phyloP scores from a whole-genome alignment of 2,888 invertebrate species.

The Drosophila recens region DNA sequence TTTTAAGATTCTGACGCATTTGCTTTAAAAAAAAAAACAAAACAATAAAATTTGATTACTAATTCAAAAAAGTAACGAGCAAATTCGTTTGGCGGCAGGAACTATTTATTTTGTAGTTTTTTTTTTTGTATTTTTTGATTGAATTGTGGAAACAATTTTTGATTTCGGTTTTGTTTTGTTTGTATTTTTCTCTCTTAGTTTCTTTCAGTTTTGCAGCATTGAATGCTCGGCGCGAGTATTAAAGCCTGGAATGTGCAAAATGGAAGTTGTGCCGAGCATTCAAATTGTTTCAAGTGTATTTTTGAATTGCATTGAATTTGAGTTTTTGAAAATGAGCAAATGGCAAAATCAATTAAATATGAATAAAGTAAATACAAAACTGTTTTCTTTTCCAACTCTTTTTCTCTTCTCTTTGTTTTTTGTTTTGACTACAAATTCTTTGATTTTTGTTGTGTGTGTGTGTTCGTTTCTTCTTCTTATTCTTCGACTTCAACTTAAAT shows the following conservation, averaged over 20 bases:
- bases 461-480: not conserved
- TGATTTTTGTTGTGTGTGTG: slow-evolving; percentile 33
- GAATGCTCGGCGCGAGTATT: slow-evolving; percentile 19
- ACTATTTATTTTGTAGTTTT: slow-evolving; percentile 21
- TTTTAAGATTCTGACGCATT: slow-evolving; percentile 1
- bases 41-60: too few species aligned
- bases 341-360: not conserved
- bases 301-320: not conserved
- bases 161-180: not conserved
- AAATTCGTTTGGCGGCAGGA: slow-evolving; percentile 35
- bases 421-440: slow-evolving; percentile 32
- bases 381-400: too few species aligned
- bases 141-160: not conserved
- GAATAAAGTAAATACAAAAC: too few species aligned
- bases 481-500: slow-evolving; percentile 10
- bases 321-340: not conserved
- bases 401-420: not conserved
- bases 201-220: not conserved
- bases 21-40: slow-evolving; percentile 4
- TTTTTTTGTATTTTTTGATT: not conserved
- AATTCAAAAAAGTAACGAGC: not conserved
- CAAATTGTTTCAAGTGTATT: not conserved
- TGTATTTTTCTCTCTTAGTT: not conserved
- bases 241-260: slow-evolving; percentile 22
- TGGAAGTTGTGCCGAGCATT: slow-evolving; percentile 13